Evolutionary conservation across 1,140 invertebrate species (phyloP).

Genomic region (Augochlora pura): DNA sequence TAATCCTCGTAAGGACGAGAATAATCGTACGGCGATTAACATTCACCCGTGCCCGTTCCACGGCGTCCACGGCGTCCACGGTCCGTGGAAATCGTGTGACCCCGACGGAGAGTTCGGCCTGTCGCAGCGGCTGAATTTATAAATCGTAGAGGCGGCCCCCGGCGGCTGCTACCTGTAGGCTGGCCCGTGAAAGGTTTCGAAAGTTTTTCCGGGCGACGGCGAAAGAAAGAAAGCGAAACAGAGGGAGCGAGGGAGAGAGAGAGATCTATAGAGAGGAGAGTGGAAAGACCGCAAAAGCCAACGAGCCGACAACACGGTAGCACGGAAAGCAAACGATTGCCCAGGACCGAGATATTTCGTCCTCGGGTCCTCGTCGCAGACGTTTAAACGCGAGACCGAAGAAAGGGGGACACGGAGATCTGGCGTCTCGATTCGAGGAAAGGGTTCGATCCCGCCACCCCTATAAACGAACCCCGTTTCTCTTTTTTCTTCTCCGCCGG

Average conservation of each 20-base stretch:
- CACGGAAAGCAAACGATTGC: conserved; percentile 13
- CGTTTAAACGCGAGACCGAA: too few relatives aligned
- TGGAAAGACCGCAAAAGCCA: conserved; percentile 65
- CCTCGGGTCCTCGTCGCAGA: not conserved
- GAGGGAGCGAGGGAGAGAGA: too few relatives aligned
- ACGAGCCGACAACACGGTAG: conserved; percentile 52
- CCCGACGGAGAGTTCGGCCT: not conserved
- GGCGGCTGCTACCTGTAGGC: conserved; percentile 27
- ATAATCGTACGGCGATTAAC: not conserved
- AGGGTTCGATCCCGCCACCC: not conserved
- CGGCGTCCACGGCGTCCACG: too few relatives aligned
- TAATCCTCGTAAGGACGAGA: conserved; percentile 8
- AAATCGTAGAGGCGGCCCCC: conserved; percentile 22
- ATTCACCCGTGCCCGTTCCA: too few relatives aligned
- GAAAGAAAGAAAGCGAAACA: too few relatives aligned
- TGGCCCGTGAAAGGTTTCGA: conserved; percentile 42
- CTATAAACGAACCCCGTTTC: not conserved
- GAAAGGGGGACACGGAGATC: too few relatives aligned
- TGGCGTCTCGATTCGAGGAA: not conserved
- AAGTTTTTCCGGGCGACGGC: conserved; percentile 42
- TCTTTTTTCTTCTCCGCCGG: not conserved
- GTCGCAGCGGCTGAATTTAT: conserved; percentile 48
- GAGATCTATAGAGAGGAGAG: not conserved
- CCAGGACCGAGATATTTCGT: not conserved
- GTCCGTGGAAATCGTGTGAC: not conserved